Evolutionary conservation across 2,113 vertebrate genomes (phyloP).

Genomic region (Sorex fumeus): DNA sequence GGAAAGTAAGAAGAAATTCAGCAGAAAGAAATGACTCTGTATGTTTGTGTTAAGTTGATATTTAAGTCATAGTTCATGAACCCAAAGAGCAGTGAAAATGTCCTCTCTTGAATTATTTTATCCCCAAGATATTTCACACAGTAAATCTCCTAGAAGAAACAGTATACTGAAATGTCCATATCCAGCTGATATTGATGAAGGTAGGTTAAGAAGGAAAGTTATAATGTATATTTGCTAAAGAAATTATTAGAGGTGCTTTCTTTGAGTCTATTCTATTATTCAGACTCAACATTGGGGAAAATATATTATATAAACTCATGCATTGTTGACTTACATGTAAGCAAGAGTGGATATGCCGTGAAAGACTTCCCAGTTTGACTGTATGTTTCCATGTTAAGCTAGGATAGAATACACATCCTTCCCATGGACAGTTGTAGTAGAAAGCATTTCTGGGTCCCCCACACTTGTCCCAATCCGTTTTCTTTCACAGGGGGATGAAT

Average conservation of each 20-base stretch:
- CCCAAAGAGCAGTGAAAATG: neutral
- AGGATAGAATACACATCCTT: neutral
- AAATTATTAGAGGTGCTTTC: neutral
- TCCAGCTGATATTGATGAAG: neutral
- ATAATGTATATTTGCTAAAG: neutral
- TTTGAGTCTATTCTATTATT: neutral
- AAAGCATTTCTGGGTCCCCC: neutral
- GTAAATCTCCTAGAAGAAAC: neutral
- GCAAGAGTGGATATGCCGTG: neutral
- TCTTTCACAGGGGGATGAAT: neutral
- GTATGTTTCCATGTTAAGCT: neutral
- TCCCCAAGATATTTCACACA: neutral
- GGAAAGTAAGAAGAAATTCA: slow-evolving; percentile 5
- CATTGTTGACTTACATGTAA: neutral
- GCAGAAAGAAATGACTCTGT: neutral
- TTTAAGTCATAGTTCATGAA: slow-evolving; percentile 15
- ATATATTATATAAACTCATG: neutral
- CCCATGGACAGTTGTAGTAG: neutral
- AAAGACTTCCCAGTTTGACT: neutral
- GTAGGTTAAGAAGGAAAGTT: neutral
- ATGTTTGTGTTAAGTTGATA: neutral
- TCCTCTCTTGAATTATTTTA: neutral
- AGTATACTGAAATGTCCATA: neutral
- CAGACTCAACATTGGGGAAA: neutral
- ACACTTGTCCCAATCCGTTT: neutral